A percentile compares a stretch with the other conserved stretches of the same genome.
These are phyloP conservation scores for Cheumatopsyche charites DNA, from an alignment of 1,140 invertebrate species.

Conservation along the genomic window DNA sequence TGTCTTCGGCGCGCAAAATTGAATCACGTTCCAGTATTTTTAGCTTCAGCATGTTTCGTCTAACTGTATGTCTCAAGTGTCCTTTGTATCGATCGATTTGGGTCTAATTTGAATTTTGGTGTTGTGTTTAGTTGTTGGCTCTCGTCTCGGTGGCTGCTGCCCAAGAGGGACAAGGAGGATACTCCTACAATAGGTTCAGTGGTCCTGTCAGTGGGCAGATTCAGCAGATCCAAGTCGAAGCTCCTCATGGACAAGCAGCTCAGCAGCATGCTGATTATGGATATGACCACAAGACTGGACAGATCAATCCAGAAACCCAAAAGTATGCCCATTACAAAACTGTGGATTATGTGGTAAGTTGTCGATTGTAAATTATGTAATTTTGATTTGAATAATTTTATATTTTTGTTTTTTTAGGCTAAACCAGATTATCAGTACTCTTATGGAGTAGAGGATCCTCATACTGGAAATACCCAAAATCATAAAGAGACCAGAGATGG, in stretches of 20 bases:
- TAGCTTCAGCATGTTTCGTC: conserved; percentile 32
- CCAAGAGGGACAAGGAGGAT: conserved; percentile 60
- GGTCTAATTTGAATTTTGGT: neutral
- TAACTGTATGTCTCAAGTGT: too few species aligned
- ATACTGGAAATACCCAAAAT: conserved; percentile 72
- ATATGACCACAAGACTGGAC: conserved; percentile 59
- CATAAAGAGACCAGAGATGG: conserved; percentile 72
- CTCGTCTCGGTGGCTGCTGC: conserved; percentile 10
- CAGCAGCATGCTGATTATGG: conserved; percentile 61
- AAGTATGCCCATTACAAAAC: conserved; percentile 61
- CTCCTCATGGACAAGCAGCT: conserved; percentile 58
- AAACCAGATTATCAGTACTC: conserved; percentile 72
- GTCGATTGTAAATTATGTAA: neutral
- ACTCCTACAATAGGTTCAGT: conserved; percentile 69
- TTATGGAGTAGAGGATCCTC: conserved; percentile 72
- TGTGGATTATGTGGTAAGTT: conserved; percentile 66
- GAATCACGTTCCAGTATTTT: neutral
- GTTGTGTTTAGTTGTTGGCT: conserved; percentile 25
- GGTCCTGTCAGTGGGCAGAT: conserved; percentile 69
- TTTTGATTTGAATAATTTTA: neutral
- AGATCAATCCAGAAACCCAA: conserved; percentile 58
- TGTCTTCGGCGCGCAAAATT: conserved; percentile 19
- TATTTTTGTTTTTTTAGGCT: conserved; percentile 54
- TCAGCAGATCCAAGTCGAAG: conserved; percentile 59
- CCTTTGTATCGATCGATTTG: neutral